These are phyloP conservation scores for Nerophis lumbriciformis DNA, from an alignment of 2,113 vertebrate genomes.

Conservation along the genomic window DNA sequence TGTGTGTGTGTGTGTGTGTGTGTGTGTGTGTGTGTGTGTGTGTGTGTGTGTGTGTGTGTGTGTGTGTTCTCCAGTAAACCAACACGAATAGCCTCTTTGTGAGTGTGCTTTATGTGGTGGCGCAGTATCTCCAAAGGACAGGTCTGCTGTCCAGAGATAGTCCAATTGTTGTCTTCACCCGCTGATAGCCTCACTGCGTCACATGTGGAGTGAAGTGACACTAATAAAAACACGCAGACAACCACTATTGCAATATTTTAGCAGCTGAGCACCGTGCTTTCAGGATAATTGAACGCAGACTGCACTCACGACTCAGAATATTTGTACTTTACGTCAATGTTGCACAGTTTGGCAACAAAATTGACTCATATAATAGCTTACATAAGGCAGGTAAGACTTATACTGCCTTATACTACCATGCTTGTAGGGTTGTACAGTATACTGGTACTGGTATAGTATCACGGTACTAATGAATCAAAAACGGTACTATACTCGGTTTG, in stretches of 20 bases:
- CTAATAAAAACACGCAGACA: constrained; percentile 15
- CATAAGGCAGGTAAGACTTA: too few relatives aligned
- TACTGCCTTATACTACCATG: too few relatives aligned
- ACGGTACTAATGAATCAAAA: too few relatives aligned
- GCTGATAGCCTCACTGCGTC: constrained; percentile 40
- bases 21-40: not conserved
- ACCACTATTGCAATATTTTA: not conserved
- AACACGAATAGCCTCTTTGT: not conserved
- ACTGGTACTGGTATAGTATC: too few relatives aligned
- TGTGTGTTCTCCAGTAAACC: constrained; percentile 3
- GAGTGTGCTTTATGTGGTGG: not conserved
- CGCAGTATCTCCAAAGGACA: constrained; percentile 18
- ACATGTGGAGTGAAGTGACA: constrained; percentile 30
- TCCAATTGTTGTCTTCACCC: constrained; percentile 42
- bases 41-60: constrained; percentile 9
- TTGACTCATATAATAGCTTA: too few relatives aligned
- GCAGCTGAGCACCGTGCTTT: not conserved
- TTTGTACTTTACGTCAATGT: too few relatives aligned
- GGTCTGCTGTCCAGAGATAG: constrained; percentile 58
- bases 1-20: constrained; percentile 5
- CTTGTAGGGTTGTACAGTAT: too few relatives aligned
- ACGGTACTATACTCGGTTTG: too few relatives aligned
- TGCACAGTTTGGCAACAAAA: too few relatives aligned
- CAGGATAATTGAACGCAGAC: not conserved
- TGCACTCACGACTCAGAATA: too few relatives aligned